Evolutionary conservation across 1,140 invertebrate genomes (phyloP).

Genomic region (Asobara japonica): DNA sequence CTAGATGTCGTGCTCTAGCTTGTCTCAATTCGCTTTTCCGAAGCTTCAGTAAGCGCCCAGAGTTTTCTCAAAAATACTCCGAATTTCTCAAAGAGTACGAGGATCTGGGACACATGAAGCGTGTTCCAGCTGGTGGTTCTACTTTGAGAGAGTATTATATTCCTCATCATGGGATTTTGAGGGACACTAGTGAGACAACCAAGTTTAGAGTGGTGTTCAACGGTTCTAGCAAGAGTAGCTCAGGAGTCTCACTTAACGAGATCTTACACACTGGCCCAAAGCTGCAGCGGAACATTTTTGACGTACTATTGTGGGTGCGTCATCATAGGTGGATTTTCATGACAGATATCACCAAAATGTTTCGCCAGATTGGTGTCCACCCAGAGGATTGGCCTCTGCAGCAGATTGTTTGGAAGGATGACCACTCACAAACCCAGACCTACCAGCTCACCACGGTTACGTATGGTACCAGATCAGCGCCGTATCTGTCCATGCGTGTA

Average conservation of each 20-base stretch:
- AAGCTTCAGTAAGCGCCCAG: not conserved
- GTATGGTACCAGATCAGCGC: conserved; percentile 51
- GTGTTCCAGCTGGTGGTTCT: not conserved
- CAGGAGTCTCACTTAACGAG: conserved; percentile 6
- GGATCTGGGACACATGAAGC: not conserved
- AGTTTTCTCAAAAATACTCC: not conserved
- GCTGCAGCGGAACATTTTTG: not conserved
- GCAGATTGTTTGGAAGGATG: not conserved
- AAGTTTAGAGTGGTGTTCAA: conserved; percentile 16
- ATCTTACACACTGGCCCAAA: conserved; percentile 12
- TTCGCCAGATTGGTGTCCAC: conserved; percentile 51
- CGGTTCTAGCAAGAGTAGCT: not conserved
- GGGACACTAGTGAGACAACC: not conserved
- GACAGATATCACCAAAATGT: conserved; percentile 30
- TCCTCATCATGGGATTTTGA: not conserved
- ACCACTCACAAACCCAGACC: too few species aligned
- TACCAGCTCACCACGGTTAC: not conserved
- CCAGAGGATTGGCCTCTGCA: not conserved
- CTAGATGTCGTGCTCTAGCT: not conserved
- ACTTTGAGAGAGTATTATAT: not conserved
- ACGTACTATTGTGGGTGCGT: not conserved
- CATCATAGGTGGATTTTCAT: not conserved
- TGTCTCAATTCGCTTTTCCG: not conserved
- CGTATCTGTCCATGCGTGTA: conserved; percentile 35
- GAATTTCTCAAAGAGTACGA: not conserved